phyloP scores from a whole-genome alignment of 2,888 invertebrate species.

The Cryptophagus acutangulus region DNA sequence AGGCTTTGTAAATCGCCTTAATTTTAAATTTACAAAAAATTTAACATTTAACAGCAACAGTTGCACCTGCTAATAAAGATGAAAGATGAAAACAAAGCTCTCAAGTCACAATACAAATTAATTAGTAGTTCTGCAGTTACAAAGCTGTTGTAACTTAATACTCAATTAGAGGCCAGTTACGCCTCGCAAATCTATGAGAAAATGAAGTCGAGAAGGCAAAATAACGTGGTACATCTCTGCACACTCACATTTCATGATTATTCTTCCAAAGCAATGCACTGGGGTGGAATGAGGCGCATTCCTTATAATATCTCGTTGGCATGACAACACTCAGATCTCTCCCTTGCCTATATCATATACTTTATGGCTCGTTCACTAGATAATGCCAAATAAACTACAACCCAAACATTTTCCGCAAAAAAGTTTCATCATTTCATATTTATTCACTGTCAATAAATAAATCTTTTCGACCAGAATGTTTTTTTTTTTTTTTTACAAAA shows the following conservation, averaged over 20 bases:
- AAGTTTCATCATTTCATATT: background rate
- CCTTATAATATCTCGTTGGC: constrained; percentile 37
- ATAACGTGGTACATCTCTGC: constrained; percentile 33
- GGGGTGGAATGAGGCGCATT: constrained; percentile 31
- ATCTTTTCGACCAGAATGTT: no score
- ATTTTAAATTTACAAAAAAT: no score
- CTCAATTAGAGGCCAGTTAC: constrained; percentile 30
- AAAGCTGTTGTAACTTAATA: constrained; percentile 34
- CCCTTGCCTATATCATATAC: constrained; percentile 28
- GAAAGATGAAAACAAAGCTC: constrained; percentile 33
- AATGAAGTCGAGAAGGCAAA: constrained; percentile 25
- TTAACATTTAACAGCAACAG: constrained; percentile 28
- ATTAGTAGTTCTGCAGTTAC: constrained; percentile 35
- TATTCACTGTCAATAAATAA: constrained; percentile 2
- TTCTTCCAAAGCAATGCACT: constrained; percentile 35
- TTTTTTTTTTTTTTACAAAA: no score
- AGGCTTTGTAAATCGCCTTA: no score
- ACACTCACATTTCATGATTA: constrained; percentile 35
- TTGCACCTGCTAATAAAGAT: constrained; percentile 34
- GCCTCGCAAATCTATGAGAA: constrained; percentile 23
- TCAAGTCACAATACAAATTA: constrained; percentile 35
- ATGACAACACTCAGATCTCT: constrained; percentile 38
- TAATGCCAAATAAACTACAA: constrained; percentile 11
- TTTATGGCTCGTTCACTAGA: constrained; percentile 31
- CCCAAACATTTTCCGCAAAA: constrained; percentile 2